Evolutionary conservation across 2,888 invertebrate genomes (phyloP).

Genomic region (Rugalucina vietnamica): DNA sequence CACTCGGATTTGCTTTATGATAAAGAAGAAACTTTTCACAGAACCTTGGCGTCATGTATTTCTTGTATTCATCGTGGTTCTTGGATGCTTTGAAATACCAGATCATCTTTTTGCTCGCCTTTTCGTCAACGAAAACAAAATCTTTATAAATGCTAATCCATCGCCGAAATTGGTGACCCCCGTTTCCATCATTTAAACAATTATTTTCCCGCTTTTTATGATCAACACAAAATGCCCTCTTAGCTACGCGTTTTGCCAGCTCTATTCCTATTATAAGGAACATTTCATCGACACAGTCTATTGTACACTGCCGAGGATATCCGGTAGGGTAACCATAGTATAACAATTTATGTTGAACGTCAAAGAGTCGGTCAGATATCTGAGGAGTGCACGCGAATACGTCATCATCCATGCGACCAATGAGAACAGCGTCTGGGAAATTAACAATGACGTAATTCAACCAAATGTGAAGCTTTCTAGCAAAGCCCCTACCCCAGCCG

Average conservation of each 20-base stretch:
- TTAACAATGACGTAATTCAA: background rate
- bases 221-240: background rate
- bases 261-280: background rate
- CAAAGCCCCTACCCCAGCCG: background rate
- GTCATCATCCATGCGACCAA: background rate
- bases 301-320: no score
- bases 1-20: background rate
- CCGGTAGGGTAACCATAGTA: background rate
- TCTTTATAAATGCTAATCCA: background rate
- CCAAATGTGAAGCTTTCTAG: background rate
- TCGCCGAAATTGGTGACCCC: background rate
- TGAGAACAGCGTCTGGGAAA: background rate
- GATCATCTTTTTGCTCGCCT: background rate
- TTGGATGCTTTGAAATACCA: background rate
- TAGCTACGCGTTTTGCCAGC: background rate
- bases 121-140: background rate
- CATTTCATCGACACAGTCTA: conserved; percentile 7
- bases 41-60: background rate
- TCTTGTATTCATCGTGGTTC: background rate
- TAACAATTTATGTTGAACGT: background rate
- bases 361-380: background rate
- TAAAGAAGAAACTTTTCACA: background rate
- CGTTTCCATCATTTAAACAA: background rate
- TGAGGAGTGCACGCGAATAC: background rate
- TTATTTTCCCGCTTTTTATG: background rate